A percentile compares a stretch with the other conserved stretches of the same genome.
Evolutionary conservation across 1,140 invertebrate genomes (phyloP).

Genomic region (Hetaerina americana): DNA sequence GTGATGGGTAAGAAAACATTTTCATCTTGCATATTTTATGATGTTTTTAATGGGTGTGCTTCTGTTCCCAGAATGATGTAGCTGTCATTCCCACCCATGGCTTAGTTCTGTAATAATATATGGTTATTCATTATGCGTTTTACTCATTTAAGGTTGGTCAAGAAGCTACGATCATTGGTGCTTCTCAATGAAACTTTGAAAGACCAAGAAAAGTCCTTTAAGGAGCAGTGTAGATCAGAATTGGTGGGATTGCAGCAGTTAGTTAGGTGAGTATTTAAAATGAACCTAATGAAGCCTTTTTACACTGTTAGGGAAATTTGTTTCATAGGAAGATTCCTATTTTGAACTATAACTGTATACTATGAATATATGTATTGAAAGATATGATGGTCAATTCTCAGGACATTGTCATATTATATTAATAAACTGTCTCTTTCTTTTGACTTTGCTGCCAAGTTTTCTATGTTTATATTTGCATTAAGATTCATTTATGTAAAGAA

Average conservation of each 20-base stretch:
- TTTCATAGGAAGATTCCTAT: no score
- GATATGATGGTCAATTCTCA: no score
- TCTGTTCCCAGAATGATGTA: no score
- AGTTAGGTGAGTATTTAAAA: slow-evolving; percentile 34
- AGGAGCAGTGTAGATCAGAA: slow-evolving; percentile 57
- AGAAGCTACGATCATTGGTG: slow-evolving; percentile 49
- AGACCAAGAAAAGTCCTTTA: slow-evolving; percentile 57
- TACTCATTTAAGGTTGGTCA: slow-evolving; percentile 36
- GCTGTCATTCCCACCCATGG: no score
- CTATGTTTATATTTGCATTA: no score
- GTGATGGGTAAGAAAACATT: slow-evolving; percentile 4
- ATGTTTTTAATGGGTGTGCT: neutral
- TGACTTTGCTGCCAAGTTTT: no score
- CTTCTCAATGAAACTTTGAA: slow-evolving; percentile 58
- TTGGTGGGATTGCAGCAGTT: slow-evolving; percentile 40
- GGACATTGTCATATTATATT: no score
- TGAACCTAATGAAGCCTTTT: slow-evolving; percentile 5
- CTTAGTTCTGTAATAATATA: neutral
- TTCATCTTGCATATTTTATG: neutral
- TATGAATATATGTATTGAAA: no score
- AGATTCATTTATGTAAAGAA: no score
- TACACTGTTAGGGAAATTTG: neutral
- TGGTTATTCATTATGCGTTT: neutral
- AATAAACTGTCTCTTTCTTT: no score
- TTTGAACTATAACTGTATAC: no score